Percentiles rank a stretch among this genome's conserved stretches.
Conservation (phyloP, 2,888 invertebrate genomes). For the Melolontha melolontha region DNA sequence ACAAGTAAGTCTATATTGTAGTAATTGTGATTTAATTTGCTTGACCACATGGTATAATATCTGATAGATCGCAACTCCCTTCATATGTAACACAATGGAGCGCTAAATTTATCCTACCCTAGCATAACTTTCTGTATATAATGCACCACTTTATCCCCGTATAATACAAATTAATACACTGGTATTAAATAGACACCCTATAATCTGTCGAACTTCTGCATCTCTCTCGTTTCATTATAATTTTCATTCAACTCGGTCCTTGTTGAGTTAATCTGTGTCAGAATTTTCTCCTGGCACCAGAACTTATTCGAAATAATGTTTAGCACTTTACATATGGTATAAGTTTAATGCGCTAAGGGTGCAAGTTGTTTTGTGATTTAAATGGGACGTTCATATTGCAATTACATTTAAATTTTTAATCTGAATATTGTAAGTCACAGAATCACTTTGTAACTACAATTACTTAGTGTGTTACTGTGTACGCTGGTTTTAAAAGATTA, state of each 20-base stretch:
- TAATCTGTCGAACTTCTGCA: slow-evolving; percentile 54
- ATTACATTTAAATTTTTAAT: slow-evolving; percentile 4
- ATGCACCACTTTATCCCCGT: slow-evolving; percentile 63
- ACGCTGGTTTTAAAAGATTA: too few relatives aligned
- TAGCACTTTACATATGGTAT: slow-evolving; percentile 61
- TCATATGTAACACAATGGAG: slow-evolving; percentile 49
- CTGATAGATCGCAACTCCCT: slow-evolving; percentile 52
- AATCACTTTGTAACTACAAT: neutral
- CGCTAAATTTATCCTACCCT: slow-evolving; percentile 54
- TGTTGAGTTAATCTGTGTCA: slow-evolving; percentile 24
- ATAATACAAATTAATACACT: slow-evolving; percentile 65
- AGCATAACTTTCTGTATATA: slow-evolving; percentile 61
- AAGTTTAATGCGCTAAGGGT: slow-evolving; percentile 47
- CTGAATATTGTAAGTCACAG: neutral
- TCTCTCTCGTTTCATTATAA: slow-evolving; percentile 35
- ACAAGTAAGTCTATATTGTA: slow-evolving; percentile 34
- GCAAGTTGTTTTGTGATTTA: slow-evolving; percentile 28
- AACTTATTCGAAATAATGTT: slow-evolving; percentile 43
- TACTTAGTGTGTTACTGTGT: neutral
- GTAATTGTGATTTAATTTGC: slow-evolving; percentile 65
- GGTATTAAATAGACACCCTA: slow-evolving; percentile 62
- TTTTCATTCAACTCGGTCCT: neutral
- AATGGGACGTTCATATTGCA: slow-evolving; percentile 3
- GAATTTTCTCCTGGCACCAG: slow-evolving; percentile 36
- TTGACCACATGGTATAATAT: slow-evolving; percentile 64